These are phyloP conservation scores for Ptychobarbus kaznakovi DNA, from an alignment of 2,797 vertebrate species.

Conservation along the genomic window DNA sequence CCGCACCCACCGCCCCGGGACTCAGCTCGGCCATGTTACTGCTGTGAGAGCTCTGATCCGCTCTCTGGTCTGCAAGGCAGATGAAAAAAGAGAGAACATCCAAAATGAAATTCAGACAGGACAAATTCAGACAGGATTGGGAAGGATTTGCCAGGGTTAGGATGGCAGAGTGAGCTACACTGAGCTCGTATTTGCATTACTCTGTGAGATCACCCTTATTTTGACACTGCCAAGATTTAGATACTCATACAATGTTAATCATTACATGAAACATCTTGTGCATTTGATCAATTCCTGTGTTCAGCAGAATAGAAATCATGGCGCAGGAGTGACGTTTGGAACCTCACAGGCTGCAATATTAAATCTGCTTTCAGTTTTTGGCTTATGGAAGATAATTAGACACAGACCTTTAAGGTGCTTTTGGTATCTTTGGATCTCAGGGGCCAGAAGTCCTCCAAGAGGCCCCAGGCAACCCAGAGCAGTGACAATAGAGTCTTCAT, in stretches of 20 bases:
- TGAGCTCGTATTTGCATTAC: conserved; percentile 18
- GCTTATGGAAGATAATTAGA: background rate
- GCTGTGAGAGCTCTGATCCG: conserved; percentile 79
- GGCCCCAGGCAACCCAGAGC: conserved; percentile 95
- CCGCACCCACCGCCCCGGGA: conserved; percentile 91
- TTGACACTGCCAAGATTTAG: background rate
- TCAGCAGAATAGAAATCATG: background rate
- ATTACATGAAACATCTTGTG: background rate
- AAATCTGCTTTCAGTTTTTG: background rate
- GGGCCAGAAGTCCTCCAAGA: conserved; percentile 89
- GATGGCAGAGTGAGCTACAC: background rate
- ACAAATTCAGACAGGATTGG: background rate
- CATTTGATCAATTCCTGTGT: background rate
- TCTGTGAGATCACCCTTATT: background rate
- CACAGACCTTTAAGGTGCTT: conserved; percentile 92
- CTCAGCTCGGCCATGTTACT: conserved; percentile 93
- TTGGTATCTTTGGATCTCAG: conserved; percentile 93
- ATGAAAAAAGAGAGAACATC: conserved; percentile 6
- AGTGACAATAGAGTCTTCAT: conserved; percentile 88
- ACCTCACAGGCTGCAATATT: background rate
- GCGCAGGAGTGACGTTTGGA: background rate
- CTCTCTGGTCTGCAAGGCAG: conserved; percentile 80
- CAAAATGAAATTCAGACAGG: conserved; percentile 45
- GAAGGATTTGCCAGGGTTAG: background rate
- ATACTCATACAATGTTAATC: background rate